Conservation (phyloP, 2,113 vertebrate species). For the Azemiops feae region DNA sequence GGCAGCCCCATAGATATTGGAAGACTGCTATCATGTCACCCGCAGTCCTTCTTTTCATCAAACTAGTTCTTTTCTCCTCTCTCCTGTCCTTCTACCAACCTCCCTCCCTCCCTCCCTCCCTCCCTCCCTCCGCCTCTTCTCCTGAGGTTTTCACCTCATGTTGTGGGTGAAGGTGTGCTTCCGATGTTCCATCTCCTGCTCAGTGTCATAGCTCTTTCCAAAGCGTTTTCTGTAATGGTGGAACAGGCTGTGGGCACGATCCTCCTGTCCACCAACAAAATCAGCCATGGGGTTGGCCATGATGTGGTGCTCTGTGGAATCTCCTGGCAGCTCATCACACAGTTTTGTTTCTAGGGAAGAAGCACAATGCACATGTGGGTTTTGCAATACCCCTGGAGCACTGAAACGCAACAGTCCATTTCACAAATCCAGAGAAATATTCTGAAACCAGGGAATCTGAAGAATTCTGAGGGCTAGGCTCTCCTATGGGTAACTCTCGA, state of each 20-base stretch:
- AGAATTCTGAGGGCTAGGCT: no score
- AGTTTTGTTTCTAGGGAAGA: not conserved
- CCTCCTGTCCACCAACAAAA: constrained; percentile 68
- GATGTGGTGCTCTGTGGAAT: constrained; percentile 64
- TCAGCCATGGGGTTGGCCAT: constrained; percentile 83
- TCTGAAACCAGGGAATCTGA: not conserved
- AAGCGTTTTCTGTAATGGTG: constrained; percentile 68
- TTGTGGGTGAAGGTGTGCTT: constrained; percentile 78
- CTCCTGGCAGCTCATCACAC: constrained; percentile 5
- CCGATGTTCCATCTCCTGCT: constrained; percentile 72
- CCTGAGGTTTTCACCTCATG: constrained; percentile 64
- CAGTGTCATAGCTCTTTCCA: constrained; percentile 60
- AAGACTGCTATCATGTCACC: not conserved
- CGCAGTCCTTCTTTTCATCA: not conserved
- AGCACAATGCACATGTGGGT: not conserved
- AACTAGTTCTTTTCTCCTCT: not conserved
- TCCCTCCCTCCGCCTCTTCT: accelerated
- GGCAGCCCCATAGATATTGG: not conserved
- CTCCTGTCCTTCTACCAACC: not conserved
- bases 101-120: not conserved
- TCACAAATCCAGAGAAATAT: not conserved
- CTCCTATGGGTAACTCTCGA: no score
- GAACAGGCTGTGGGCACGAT: constrained; percentile 69
- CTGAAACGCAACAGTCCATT: not conserved
- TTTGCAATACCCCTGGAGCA: no score